These are phyloP conservation scores for Anoncus sp. DNA, from an alignment of 2,888 invertebrate species.

Conservation along the genomic window DNA sequence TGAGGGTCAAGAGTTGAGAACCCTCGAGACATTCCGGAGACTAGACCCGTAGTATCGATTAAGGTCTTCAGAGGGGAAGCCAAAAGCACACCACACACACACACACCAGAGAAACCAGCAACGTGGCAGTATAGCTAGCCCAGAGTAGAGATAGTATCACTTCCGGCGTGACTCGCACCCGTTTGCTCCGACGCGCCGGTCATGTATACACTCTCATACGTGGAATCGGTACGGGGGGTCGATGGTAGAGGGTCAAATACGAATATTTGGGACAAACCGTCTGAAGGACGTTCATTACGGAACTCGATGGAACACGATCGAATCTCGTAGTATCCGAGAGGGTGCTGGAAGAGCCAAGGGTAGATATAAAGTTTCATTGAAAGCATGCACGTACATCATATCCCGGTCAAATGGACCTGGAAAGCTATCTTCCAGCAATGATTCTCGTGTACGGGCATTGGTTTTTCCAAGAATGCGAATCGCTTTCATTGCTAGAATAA, in stretches of 20 bases:
- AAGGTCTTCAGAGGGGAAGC: slow-evolving; percentile 50
- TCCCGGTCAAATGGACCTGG: slow-evolving; percentile 34
- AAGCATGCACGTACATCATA: slow-evolving; percentile 36
- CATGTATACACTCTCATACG: slow-evolving; percentile 30
- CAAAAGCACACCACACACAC: slow-evolving; percentile 48
- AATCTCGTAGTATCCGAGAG: slow-evolving; percentile 25
- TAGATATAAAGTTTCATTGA: slow-evolving; percentile 25
- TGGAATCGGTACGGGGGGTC: slow-evolving; percentile 21
- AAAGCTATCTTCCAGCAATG: slow-evolving; percentile 42
- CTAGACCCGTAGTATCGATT: slow-evolving; percentile 64
- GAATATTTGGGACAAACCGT: slow-evolving; percentile 60
- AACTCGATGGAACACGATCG: slow-evolving; percentile 36
- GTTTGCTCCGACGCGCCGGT: slow-evolving; percentile 45
- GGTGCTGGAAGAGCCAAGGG: slow-evolving; percentile 30
- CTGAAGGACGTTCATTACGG: slow-evolving; percentile 56
- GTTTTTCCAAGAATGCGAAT: slow-evolving; percentile 14
- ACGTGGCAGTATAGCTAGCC: slow-evolving; percentile 47
- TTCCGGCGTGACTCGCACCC: slow-evolving; percentile 66
- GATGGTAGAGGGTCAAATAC: slow-evolving; percentile 35
- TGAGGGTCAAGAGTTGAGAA: slow-evolving; percentile 65
- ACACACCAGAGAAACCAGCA: slow-evolving; percentile 47
- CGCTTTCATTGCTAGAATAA: slow-evolving; percentile 35
- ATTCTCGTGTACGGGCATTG: slow-evolving; percentile 14
- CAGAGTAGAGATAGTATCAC: slow-evolving; percentile 60
- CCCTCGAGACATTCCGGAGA: slow-evolving; percentile 66